phyloP scores from a whole-genome alignment of 1,140 invertebrate genomes.

The Drosophila asahinai region DNA sequence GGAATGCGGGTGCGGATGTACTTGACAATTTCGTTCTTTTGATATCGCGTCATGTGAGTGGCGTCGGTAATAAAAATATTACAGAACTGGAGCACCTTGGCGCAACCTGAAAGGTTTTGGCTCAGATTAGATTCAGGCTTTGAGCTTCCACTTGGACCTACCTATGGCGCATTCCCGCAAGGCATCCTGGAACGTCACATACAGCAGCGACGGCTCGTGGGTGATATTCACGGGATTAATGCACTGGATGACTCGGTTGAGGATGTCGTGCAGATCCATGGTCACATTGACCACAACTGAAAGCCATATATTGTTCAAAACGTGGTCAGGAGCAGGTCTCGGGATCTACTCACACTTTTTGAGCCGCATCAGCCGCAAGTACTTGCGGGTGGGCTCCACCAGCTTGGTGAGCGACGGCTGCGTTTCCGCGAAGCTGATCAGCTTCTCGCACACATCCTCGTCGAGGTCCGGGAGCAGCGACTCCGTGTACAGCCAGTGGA shows the following conservation, averaged over 20 bases:
- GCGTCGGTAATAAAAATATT: slow-evolving; percentile 88
- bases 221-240: slow-evolving; percentile 84
- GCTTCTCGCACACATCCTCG: slow-evolving; percentile 86
- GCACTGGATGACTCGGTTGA: slow-evolving; percentile 87
- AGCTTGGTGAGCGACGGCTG: slow-evolving; percentile 87
- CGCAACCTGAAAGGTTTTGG: slow-evolving; percentile 71
- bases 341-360: slow-evolving; percentile 87
- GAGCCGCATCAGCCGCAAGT: slow-evolving; percentile 88
- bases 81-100: slow-evolving; percentile 87
- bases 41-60: slow-evolving; percentile 86
- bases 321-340: not conserved
- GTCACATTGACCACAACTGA: slow-evolving; percentile 88
- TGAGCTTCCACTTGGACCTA: slow-evolving; percentile 33
- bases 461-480: slow-evolving; percentile 87
- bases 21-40: slow-evolving; percentile 89
- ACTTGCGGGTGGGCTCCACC: slow-evolving; percentile 87
- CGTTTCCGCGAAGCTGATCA: slow-evolving; percentile 86
- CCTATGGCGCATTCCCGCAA: slow-evolving; percentile 87
- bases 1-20: slow-evolving; percentile 88
- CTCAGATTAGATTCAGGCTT: too few relatives aligned
- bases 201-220: slow-evolving; percentile 87
- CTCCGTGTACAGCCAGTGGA: slow-evolving; percentile 89
- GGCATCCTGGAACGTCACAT: slow-evolving; percentile 87
- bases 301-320: not conserved
- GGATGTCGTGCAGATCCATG: slow-evolving; percentile 87